Percentiles rank a stretch among this genome's conserved stretches.
Evolutionary conservation across 2,888 invertebrate species (phyloP).

Genomic region (Nomada hirtipes): DNA sequence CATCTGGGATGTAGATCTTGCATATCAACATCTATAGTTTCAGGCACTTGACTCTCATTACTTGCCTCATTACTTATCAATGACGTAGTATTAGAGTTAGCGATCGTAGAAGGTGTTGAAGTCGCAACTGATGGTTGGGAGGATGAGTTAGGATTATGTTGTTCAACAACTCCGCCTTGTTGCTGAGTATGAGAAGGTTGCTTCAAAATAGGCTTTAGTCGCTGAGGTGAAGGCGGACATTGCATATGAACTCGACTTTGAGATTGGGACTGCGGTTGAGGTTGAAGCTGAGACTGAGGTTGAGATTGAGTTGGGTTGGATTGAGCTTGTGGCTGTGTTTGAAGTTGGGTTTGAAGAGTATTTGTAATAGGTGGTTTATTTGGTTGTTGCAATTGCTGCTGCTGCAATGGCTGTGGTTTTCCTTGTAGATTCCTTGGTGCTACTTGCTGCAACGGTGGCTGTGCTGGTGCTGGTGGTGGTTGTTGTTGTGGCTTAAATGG

Average conservation of each 20-base stretch:
- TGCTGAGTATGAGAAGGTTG: slow-evolving; percentile 61
- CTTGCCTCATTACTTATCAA: slow-evolving; percentile 31
- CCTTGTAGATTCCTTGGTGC: slow-evolving; percentile 48
- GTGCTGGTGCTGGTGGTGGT: slow-evolving; percentile 36
- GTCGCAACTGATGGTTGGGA: slow-evolving; percentile 45
- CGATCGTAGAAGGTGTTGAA: slow-evolving; percentile 26
- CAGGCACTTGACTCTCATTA: slow-evolving; percentile 42
- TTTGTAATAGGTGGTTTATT: slow-evolving; percentile 52
- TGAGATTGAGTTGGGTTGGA: slow-evolving; percentile 55
- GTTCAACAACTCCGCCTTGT: slow-evolving; percentile 33
- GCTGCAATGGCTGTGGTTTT: slow-evolving; percentile 55
- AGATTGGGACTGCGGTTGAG: slow-evolving; percentile 56
- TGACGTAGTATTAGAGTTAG: slow-evolving; percentile 34
- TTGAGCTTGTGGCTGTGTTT: slow-evolving; percentile 27
- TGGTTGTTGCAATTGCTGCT: slow-evolving; percentile 61
- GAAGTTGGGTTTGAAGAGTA: slow-evolving; percentile 70
- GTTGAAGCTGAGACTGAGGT: slow-evolving; percentile 55
- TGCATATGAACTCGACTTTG: slow-evolving; percentile 56
- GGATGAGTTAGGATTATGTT: slow-evolving; percentile 43
- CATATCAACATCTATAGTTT: slow-evolving; percentile 67
- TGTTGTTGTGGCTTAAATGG: slow-evolving; percentile 67
- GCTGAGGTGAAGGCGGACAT: slow-evolving; percentile 61
- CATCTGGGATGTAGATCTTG: slow-evolving; percentile 75
- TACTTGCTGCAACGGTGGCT: slow-evolving; percentile 39
- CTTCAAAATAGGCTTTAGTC: slow-evolving; percentile 82